Evolutionary conservation across 2,113 vertebrate genomes (phyloP), one percentile per base, ranked within the genome.

Genomic region (Aleadryas rufinucha): DNA sequence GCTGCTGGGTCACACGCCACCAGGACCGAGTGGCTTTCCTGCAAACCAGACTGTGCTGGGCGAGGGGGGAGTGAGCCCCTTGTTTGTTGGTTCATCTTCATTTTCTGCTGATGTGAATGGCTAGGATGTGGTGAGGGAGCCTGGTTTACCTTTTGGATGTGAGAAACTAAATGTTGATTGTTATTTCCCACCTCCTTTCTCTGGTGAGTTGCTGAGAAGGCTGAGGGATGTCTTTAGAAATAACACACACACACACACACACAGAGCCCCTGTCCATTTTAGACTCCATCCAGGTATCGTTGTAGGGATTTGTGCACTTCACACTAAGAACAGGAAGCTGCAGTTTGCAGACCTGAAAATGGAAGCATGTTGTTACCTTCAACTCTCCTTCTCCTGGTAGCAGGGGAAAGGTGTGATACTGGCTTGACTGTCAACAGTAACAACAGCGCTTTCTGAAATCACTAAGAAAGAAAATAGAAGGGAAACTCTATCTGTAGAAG

Each of bases 321-420:
- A 95, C 82, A 86, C 81, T 66, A 95, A 95, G 77, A 88, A 75
- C 75, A 39, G 79, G 54, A 75, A 95, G 96, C 94, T 97, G 94
- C 93, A 65, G 4, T 89, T 95, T 94, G 81, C 81, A 88, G 86
- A 87, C 89, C 96, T 96, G 88, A 93, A 95, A 92, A 94, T 90
- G 54, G 87, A 96, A 97, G 94, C 52, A 45, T 94, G 91, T 95
- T 96, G 95, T 97, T 98, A 96, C 96, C 95, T 98, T 97, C 91
- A 90, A 84, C 87, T 92, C 97, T 96, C 88, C 90, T 91, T 96
- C 86, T 97, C 94, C 93, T 90, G 87, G 24, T 44, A 68, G 56
- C 42, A 30, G 41, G 27, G 41, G 87, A 94, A 95, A 96, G 90
- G 47, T 74, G 84, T 84, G 77, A 95, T 81, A 59, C 60, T 93